Conservation (phyloP, 2,113 vertebrate species). For the Lepidothrix coronata region DNA sequence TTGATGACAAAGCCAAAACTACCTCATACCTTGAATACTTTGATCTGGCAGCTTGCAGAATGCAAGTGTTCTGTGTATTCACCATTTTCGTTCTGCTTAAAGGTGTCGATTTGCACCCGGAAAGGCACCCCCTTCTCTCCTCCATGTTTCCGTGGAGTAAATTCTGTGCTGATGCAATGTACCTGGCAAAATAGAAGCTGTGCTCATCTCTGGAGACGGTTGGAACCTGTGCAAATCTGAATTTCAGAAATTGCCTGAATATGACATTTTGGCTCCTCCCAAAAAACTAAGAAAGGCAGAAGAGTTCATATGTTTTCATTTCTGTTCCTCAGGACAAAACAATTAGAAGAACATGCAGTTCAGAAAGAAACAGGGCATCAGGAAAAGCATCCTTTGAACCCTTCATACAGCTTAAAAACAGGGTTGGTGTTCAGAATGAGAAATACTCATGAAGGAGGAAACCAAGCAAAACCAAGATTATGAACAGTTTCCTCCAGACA, state of each 20-base stretch:
- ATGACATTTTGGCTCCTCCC: neutral
- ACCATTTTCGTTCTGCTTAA: conserved; percentile 84
- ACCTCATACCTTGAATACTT: conserved; percentile 92
- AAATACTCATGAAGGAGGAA: neutral
- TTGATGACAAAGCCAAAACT: neutral
- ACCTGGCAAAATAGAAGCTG: conserved; percentile 76
- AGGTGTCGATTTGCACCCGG: conserved; percentile 91
- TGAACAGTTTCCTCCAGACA: neutral
- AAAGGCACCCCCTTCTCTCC: conserved; percentile 96
- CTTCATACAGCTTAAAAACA: neutral
- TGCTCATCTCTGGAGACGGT: conserved; percentile 8
- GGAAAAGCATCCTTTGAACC: neutral
- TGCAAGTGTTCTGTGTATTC: conserved; percentile 89
- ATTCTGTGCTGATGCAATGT: conserved; percentile 96
- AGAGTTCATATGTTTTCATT: neutral
- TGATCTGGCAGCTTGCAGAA: conserved; percentile 95
- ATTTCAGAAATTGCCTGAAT: neutral
- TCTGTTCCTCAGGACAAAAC: neutral
- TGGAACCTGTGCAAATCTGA: neutral
- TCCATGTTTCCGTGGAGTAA: conserved; percentile 92
- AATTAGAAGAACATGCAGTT: neutral
- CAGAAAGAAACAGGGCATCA: neutral
- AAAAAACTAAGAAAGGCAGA: neutral
- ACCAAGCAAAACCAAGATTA: neutral
- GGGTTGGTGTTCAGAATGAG: neutral